A percentile compares a stretch with the other conserved stretches of the same genome.
Conservation (phyloP, 1,140 invertebrate species). For the Drosophila takahashii region DNA sequence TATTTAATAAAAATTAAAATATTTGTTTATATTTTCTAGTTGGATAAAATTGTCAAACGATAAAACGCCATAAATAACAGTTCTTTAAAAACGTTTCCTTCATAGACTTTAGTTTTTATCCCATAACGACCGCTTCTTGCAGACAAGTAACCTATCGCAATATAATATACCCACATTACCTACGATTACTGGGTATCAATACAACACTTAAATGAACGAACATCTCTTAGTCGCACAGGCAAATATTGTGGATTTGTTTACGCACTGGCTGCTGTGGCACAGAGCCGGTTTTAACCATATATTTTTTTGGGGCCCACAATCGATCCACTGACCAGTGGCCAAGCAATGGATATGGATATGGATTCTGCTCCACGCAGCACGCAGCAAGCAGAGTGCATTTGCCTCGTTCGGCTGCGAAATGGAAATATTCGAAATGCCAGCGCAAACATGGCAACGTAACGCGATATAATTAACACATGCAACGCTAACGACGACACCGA, state of each 20-base stretch:
- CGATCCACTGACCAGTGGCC: conserved; percentile 46
- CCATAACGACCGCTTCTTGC: too few species aligned
- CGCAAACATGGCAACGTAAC: conserved; percentile 43
- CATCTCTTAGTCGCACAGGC: conserved; percentile 39
- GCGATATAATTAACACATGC: conserved; percentile 54
- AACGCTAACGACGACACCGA: conserved; percentile 35
- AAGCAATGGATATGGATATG: conserved; percentile 14
- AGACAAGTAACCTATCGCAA: too few species aligned
- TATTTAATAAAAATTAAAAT: too few species aligned
- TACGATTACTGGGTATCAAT: conserved; percentile 10
- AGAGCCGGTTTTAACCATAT: conserved; percentile 61
- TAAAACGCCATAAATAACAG: too few species aligned
- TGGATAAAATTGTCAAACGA: too few species aligned
- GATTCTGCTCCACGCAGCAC: conserved; percentile 23
- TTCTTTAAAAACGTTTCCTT: too few species aligned
- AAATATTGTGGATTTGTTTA: conserved; percentile 61
- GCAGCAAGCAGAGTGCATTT: conserved; percentile 34
- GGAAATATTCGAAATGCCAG: conserved; percentile 42
- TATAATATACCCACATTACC: background rate
- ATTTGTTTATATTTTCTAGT: too few species aligned
- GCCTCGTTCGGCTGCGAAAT: conserved; percentile 22
- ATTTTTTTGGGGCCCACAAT: conserved; percentile 39
- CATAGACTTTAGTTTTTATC: too few species aligned
- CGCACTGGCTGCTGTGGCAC: conserved; percentile 43
- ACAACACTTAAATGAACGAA: conserved; percentile 37